Percentiles rank a stretch among this genome's conserved stretches.
Conservation (phyloP, 1,140 invertebrate genomes). For the Melitaea cinxia region DNA sequence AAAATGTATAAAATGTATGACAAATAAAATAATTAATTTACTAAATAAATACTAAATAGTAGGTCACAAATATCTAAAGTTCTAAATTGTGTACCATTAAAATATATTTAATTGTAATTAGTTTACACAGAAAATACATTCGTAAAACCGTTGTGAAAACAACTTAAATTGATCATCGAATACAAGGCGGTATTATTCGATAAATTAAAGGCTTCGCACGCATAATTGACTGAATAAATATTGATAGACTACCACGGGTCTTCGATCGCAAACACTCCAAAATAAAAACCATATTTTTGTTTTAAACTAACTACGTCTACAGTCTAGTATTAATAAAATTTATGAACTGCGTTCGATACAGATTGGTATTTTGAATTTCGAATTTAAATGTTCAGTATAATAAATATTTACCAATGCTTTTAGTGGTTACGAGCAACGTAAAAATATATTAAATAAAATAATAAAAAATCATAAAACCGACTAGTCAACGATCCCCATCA, state of each 20-base stretch:
- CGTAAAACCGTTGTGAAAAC: slow-evolving; percentile 34
- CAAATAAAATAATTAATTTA: too few relatives aligned
- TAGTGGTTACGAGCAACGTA: too few relatives aligned
- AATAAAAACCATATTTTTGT: not conserved
- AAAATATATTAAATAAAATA: too few relatives aligned
- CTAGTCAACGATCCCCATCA: too few relatives aligned
- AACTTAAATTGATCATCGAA: slow-evolving; percentile 41
- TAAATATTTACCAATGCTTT: too few relatives aligned
- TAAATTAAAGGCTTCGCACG: slow-evolving; percentile 60
- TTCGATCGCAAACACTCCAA: slow-evolving; percentile 18
- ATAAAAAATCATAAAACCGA: too few relatives aligned
- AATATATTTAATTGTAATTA: not conserved
- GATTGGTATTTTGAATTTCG: too few relatives aligned
- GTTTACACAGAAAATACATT: slow-evolving; percentile 23
- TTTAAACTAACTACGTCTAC: not conserved
- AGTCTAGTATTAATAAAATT: not conserved
- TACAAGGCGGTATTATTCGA: slow-evolving; percentile 51
- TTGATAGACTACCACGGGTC: slow-evolving; percentile 38
- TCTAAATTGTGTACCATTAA: not conserved
- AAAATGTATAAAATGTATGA: too few relatives aligned
- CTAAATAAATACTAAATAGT: too few relatives aligned
- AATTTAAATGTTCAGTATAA: too few relatives aligned
- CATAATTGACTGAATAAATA: slow-evolving; percentile 64
- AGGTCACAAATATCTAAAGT: not conserved
- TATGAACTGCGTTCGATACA: not conserved